Conservation (phyloP, 64 coral and sea anemone species). For the Platygyra sinensis region DNA sequence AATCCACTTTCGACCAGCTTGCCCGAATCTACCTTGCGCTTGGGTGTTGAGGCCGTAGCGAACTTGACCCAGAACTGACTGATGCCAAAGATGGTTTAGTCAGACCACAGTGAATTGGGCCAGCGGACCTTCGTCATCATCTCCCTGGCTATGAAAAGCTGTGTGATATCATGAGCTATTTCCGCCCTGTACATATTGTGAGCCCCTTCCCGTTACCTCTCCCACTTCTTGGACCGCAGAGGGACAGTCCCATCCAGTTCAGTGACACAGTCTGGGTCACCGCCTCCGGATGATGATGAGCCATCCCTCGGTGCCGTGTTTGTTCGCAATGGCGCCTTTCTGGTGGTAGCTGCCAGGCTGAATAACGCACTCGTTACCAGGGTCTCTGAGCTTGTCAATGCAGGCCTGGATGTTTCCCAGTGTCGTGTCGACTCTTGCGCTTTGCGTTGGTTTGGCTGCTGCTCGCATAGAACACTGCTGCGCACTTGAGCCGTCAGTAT, state of each 20-base stretch:
- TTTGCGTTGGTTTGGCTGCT: background rate
- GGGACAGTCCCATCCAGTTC: background rate
- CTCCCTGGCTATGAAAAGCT: background rate
- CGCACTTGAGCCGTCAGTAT: background rate
- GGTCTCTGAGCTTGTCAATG: background rate
- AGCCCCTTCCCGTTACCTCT: background rate
- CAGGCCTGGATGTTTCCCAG: slow-evolving; percentile 9
- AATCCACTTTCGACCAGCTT: slow-evolving; percentile 72
- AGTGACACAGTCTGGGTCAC: background rate
- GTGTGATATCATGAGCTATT: slow-evolving; percentile 51
- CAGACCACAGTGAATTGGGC: too few species aligned
- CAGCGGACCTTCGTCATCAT: too few species aligned
- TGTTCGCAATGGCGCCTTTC: background rate
- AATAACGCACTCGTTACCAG: slow-evolving; percentile 3
- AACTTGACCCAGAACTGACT: slow-evolving; percentile 70
- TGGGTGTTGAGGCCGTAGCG: slow-evolving; percentile 19
- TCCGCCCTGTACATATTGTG: background rate
- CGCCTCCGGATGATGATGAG: background rate
- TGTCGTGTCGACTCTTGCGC: too few species aligned
- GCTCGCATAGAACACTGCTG: background rate
- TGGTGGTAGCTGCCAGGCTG: slow-evolving; percentile 1
- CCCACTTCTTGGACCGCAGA: background rate
- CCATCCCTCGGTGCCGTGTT: background rate
- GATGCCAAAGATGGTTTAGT: too few species aligned
- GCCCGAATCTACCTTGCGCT: slow-evolving; percentile 66